Base-by-base conservation (phyloP, 2,113 vertebrate genomes). In the Lontra canadensis region DNA sequence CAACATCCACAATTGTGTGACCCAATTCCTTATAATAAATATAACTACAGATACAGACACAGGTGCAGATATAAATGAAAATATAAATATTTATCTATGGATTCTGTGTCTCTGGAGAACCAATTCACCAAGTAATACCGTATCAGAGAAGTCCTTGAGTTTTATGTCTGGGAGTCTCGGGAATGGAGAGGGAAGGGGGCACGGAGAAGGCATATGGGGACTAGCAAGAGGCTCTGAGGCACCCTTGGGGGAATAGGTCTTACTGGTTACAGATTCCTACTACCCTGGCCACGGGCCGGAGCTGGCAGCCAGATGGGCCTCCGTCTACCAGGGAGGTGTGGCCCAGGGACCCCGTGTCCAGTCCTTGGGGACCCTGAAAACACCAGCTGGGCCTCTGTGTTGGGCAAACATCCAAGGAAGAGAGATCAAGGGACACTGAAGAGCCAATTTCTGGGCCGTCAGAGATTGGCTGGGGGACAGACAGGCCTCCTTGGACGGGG, bases 401-500 rank as follows among this genome's bases (percentile, higher is more conserved):
- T 10, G 13, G 39, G 80, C 90, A 44, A 11, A 34, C 14, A 21
- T 9, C 67, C 20, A 47, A 4, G 23, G 14, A 59, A 17, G 36
- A 74, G 88, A 4, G 1, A 3, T 0, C 2, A n/a, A 31, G 36
- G 31, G 42, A 29, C 13, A 15, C 55, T 12, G 20, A 61, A 67
- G 17, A 13, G 29, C 26, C 69, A 18, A 1, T 39, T 12, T n/a
- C 78, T 7, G 34, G 36, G 73, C 4, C 2, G 2, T 6, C 4
- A 9, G 73, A n/a, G 52, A 11, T 49, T 1, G n/a, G 71, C 4
- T 3, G 12, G 69, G 3, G 14, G 69, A 59, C 23, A 25, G 61
- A 23, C 31, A 0, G n/a, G 18, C 39, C 44, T 6, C 69, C 61
- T 6, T 1, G 9, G 44, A 39, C 5, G 10, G 1, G 23, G 0